Percentiles rank a stretch among this genome's conserved stretches.
Conservation (phyloP, 1,140 invertebrate genomes). For the Globodera rostochiensis region DNA sequence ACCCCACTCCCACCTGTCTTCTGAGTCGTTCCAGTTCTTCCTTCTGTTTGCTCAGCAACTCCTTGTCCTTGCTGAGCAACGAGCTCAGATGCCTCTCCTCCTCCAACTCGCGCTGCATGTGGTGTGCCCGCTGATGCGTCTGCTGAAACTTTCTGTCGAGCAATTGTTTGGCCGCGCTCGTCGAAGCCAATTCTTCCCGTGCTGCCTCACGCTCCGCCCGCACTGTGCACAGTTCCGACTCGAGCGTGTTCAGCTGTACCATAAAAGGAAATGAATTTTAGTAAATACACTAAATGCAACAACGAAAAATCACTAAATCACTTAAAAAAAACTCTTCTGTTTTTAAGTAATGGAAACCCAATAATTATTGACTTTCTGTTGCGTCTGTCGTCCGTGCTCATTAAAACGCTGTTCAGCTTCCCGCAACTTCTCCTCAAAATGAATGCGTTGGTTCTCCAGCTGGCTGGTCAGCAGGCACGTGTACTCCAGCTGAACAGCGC, state of each 20-base stretch:
- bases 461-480: constrained; percentile 95
- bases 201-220: constrained; percentile 29
- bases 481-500: constrained; percentile 87
- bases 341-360: constrained; percentile 32
- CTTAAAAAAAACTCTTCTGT: constrained; percentile 59
- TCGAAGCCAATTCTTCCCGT: constrained; percentile 44
- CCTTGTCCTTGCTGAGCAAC: constrained; percentile 78
- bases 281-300: constrained; percentile 3
- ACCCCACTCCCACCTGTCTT: constrained; percentile 2
- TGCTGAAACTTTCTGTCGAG: constrained; percentile 68
- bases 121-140: constrained; percentile 71
- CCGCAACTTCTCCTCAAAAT: constrained; percentile 83
- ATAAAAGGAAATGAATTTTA: not conserved
- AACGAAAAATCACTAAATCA: constrained; percentile 65
- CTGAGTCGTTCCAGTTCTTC: constrained; percentile 62
- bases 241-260: constrained; percentile 32
- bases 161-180: constrained; percentile 58
- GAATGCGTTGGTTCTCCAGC: constrained; percentile 86
- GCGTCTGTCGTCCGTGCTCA: constrained; percentile 66
- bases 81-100: constrained; percentile 80
- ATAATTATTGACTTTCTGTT: constrained; percentile 53
- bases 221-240: constrained; percentile 35
- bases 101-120: constrained; percentile 73
- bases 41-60: constrained; percentile 76
- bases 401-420: constrained; percentile 70